A percentile compares a stretch with the other conserved stretches of the same genome.
Evolutionary conservation across 2,113 vertebrate species (phyloP).

Genomic region (Upupa epops): DNA sequence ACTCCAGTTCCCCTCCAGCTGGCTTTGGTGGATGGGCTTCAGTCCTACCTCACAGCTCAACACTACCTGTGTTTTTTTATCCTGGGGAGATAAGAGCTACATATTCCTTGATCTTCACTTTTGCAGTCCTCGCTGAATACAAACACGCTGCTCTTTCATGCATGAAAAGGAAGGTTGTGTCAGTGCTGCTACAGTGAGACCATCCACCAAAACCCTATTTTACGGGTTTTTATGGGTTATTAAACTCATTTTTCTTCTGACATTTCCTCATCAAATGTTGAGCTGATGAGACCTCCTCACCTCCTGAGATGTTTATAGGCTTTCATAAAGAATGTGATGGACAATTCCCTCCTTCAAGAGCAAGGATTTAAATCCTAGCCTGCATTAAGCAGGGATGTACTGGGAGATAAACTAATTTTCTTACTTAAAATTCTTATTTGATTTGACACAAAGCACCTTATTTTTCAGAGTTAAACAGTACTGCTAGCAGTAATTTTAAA

Average conservation of each 20-base stretch:
- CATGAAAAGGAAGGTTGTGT: background rate
- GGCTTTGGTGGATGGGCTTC: background rate
- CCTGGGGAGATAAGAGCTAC: background rate
- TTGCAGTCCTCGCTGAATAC: background rate
- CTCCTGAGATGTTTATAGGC: background rate
- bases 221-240: too few relatives aligned
- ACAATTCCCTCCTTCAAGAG: background rate
- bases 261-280: background rate
- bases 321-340: background rate
- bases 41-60: background rate
- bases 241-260: slow-evolving; percentile 6
- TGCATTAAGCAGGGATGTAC: background rate
- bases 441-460: slow-evolving; percentile 9
- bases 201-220: background rate
- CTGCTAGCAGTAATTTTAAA: slow-evolving; percentile 57
- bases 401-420: background rate
- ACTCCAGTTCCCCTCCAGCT: background rate
- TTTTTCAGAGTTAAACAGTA: slow-evolving; percentile 44
- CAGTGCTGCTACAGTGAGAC: background rate
- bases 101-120: background rate
- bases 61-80: background rate
- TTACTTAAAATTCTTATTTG: background rate
- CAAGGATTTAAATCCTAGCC: background rate
- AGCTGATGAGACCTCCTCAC: background rate
- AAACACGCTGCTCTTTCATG: background rate